phyloP scores from a whole-genome alignment of 2,113 vertebrate species.

The Pachypanchax playfairii region DNA sequence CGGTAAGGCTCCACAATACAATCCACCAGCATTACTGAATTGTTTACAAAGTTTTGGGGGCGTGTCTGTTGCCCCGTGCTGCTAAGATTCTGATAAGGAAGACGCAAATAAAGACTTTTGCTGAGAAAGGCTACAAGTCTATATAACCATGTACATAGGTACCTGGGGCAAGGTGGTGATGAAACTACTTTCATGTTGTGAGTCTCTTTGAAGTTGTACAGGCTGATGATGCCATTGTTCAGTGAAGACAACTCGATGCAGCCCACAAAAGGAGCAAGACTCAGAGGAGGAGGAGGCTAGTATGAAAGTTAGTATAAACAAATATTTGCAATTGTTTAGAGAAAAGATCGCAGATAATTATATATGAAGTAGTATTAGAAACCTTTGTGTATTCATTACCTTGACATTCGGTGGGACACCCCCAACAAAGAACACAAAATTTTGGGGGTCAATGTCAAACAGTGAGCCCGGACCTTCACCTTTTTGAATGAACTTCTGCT shows the following conservation, averaged over 20 bases:
- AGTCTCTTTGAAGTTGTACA: slow-evolving; percentile 92
- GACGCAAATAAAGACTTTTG: background rate
- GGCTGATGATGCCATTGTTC: slow-evolving; percentile 93
- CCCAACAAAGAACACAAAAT: slow-evolving; percentile 92
- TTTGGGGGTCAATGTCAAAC: slow-evolving; percentile 87
- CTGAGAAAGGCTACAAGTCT: background rate
- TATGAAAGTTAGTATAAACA: slow-evolving; percentile 4
- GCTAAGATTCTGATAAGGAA: too few species aligned
- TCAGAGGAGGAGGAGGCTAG: slow-evolving; percentile 90
- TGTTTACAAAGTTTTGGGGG: too few species aligned
- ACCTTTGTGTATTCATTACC: slow-evolving; percentile 72
- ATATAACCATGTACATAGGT: background rate
- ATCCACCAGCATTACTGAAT: too few species aligned
- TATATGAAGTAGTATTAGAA: too few species aligned
- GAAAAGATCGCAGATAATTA: background rate
- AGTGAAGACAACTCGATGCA: slow-evolving; percentile 92
- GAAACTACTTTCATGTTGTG: slow-evolving; percentile 84
- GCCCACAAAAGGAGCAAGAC: slow-evolving; percentile 89
- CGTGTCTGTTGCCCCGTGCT: too few species aligned
- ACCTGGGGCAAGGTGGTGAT: slow-evolving; percentile 87
- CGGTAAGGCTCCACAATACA: too few species aligned
- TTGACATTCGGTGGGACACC: slow-evolving; percentile 86
- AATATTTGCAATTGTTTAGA: background rate
- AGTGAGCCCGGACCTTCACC: slow-evolving; percentile 87
- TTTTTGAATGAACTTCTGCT: slow-evolving; percentile 98